These are phyloP conservation scores for Antennarius striatus DNA, from an alignment of 2,113 vertebrate genomes.

Conservation along the genomic window DNA sequence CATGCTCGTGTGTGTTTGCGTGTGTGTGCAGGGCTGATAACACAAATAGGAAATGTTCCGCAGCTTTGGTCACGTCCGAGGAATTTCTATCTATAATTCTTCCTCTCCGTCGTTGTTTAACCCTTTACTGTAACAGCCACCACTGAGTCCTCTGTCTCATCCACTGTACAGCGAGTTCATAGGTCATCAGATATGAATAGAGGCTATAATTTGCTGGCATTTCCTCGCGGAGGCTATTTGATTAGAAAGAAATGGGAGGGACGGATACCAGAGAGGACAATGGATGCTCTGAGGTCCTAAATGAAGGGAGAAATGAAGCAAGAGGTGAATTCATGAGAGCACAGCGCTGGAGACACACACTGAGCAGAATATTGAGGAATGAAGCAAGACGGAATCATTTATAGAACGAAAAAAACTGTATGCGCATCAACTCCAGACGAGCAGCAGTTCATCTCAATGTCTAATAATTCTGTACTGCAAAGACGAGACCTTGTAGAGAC, in stretches of 20 bases:
- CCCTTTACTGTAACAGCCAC: neutral
- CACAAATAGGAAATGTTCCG: constrained; percentile 42
- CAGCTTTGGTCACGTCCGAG: constrained; percentile 35
- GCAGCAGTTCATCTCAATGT: no score
- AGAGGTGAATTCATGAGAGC: constrained; percentile 24
- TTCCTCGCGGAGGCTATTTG: constrained; percentile 72
- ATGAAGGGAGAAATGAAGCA: neutral
- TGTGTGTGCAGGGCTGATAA: constrained; percentile 29
- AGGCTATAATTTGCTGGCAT: constrained; percentile 74
- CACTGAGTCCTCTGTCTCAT: neutral
- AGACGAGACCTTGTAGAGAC: neutral
- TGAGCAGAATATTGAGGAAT: constrained; percentile 1
- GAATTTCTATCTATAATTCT: constrained; percentile 26
- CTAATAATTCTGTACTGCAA: neutral
- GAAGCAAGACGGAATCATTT: neutral
- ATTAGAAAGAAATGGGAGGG: constrained; percentile 59
- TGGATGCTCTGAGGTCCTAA: constrained; percentile 56
- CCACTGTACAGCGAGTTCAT: constrained; percentile 49
- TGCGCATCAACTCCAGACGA: neutral
- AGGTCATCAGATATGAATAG: constrained; percentile 73
- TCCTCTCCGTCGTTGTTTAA: neutral
- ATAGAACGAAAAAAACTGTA: neutral
- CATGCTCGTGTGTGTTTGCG: neutral
- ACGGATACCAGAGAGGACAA: constrained; percentile 59
- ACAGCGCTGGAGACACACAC: constrained; percentile 12